Evolutionary conservation across 2,888 invertebrate genomes (phyloP).

Genomic region (Notocelia uddmanniana): DNA sequence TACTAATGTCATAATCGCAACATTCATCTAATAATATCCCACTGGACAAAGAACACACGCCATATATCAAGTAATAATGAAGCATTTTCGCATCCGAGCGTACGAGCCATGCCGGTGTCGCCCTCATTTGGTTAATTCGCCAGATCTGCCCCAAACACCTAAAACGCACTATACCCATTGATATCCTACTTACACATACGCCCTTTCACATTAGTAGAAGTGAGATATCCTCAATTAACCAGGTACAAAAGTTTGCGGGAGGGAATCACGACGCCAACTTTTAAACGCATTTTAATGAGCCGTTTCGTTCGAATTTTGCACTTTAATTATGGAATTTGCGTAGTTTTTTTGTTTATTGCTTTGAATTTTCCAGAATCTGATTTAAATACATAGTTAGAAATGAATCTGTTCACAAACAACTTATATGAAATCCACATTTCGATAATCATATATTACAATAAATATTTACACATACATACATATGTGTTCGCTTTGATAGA

Average conservation of each 20-base stretch:
- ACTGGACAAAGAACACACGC: constrained; percentile 12
- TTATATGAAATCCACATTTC: background rate
- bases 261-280: constrained; percentile 77
- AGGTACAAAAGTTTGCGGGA: constrained; percentile 72
- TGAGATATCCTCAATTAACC: constrained; percentile 76
- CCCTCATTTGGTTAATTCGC: constrained; percentile 82
- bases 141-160: constrained; percentile 19
- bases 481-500: too few relatives aligned
- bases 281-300: constrained; percentile 78
- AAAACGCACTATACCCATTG: background rate
- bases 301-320: constrained; percentile 55
- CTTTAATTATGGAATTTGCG: constrained; percentile 41
- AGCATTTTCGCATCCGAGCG: constrained; percentile 50
- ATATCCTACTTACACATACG: background rate
- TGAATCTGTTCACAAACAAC: background rate
- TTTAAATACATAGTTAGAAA: background rate
- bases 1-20: background rate
- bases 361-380: background rate
- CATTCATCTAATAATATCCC: constrained; percentile 8
- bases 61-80: constrained; percentile 34
- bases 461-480: too few relatives aligned
- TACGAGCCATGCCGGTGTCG: constrained; percentile 57
- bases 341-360: constrained; percentile 12
- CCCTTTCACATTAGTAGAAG: background rate
- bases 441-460: too few relatives aligned